Evolutionary conservation across 2,113 vertebrate genomes (phyloP), one percentile per base, ranked within the genome.

Genomic region (Channa maculata): DNA sequence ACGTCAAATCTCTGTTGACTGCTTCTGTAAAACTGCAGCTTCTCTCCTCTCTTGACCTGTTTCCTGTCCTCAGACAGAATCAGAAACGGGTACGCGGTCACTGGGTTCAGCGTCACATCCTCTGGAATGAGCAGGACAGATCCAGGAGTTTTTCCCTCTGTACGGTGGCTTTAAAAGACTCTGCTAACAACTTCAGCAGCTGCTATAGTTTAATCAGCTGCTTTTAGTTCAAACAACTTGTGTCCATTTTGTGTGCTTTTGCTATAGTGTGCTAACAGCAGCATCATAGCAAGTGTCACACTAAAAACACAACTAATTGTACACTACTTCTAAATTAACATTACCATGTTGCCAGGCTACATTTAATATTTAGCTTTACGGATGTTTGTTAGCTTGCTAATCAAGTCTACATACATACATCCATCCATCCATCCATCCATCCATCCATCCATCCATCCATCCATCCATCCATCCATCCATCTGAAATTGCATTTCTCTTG

Each of bases 61-160:
- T 94, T 94, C 44, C 91, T 66, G 86, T 95, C 94, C 0, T 90
- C 91, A 0, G 93, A 95, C 57, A 95, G 90, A 75, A 94, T 91
- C 6, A 95, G 91, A 88, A 94, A 93, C 0, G 94, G 92, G 39
- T 95, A 94, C 6, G 94, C 94, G 1, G 94, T 93, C 66, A 93
- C 86, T 0, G 94, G 94, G 80, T 95, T 94, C 88, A 95, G 14
- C 0, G 34, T 61, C 60, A 94, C 86, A 0, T 94, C 92, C 78
- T 93, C 93, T 94, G 79, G 9, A 48, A 34, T 24, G 24, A 24
- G 24, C 24, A 15, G 33, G 5, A 13, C 12, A 45, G 33, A 48
- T 10, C 49, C 14, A 50, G 6, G 39, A 41, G 39, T 41, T 41
- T 41, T 41, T 7, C 15, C 14, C 14, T 24, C 14, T 6, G 5